Percentiles rank a stretch among this genome's conserved stretches.
Evolutionary conservation across 2,888 invertebrate genomes (phyloP).

Genomic region (Keiferia lycopersicella): DNA sequence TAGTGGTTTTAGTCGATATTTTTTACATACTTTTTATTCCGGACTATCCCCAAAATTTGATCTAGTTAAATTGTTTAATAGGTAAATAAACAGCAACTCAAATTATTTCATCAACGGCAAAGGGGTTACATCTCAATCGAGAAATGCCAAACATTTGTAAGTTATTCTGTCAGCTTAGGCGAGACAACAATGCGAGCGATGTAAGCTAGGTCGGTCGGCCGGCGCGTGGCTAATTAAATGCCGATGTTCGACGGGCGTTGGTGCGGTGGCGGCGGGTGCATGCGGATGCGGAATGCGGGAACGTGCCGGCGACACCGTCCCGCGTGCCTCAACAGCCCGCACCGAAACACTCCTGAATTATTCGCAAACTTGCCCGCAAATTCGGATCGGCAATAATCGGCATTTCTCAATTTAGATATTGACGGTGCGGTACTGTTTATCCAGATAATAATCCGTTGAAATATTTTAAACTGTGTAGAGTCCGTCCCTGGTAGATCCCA

Average conservation of each 20-base stretch:
- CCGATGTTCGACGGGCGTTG: slow-evolving; percentile 59
- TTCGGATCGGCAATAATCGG: slow-evolving; percentile 29
- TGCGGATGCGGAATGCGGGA: slow-evolving; percentile 59
- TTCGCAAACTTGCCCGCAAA: slow-evolving; percentile 49
- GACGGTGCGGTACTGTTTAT: not conserved
- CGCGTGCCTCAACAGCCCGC: slow-evolving; percentile 44
- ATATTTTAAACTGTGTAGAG: slow-evolving; percentile 37
- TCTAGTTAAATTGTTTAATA: too few relatives aligned
- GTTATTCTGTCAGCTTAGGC: slow-evolving; percentile 64
- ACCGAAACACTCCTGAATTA: slow-evolving; percentile 57
- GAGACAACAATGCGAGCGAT: slow-evolving; percentile 67
- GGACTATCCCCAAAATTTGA: too few relatives aligned
- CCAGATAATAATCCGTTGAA: not conserved
- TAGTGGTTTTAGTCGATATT: too few relatives aligned
- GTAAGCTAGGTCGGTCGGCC: slow-evolving; percentile 41
- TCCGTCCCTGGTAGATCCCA: slow-evolving; percentile 76
- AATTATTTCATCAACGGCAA: slow-evolving; percentile 16
- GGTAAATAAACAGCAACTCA: not conserved
- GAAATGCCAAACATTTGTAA: slow-evolving; percentile 54
- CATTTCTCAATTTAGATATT: slow-evolving; percentile 14
- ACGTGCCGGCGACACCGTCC: slow-evolving; percentile 39
- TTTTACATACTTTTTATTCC: too few relatives aligned
- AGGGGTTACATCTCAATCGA: slow-evolving; percentile 40
- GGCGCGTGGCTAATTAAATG: slow-evolving; percentile 80
- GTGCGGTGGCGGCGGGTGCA: slow-evolving; percentile 52